Evolutionary conservation across 2,113 vertebrate genomes (phyloP).

Genomic region (Leucoraja erinaceus): DNA sequence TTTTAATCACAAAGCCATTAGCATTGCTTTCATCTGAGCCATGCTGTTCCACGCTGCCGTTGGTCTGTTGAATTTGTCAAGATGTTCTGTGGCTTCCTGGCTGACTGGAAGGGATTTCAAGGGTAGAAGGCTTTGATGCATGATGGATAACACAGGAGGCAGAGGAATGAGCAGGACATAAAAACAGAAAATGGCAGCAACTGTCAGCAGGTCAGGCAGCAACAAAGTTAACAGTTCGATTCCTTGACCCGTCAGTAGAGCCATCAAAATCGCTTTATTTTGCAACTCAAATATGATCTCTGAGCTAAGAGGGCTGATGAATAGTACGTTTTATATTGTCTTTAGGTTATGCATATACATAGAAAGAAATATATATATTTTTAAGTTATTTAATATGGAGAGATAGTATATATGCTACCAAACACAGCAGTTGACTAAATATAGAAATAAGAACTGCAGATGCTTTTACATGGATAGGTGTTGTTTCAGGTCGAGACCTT

Average conservation of each 20-base stretch:
- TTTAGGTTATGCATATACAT: not conserved
- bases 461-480: too few species aligned
- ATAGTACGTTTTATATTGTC: not conserved
- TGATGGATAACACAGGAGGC: not conserved
- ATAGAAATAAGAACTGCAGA: too few species aligned
- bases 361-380: not conserved
- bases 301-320: not conserved
- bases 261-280: not conserved
- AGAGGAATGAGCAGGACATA: not conserved
- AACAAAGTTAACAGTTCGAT: too few species aligned
- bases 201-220: too few species aligned
- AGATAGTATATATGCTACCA: not conserved
- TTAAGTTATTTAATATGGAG: not conserved
- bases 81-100: not conserved
- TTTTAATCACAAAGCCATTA: not conserved
- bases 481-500: too few species aligned
- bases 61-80: not conserved
- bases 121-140: not conserved
- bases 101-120: not conserved
- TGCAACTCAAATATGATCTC: not conserved
- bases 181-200: too few species aligned
- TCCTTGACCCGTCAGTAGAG: not conserved
- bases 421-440: not conserved
- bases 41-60: not conserved
- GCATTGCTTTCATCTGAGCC: not conserved